Evolutionary conservation across 2,888 invertebrate species (phyloP).

Genomic region (Julus scanicus): DNA sequence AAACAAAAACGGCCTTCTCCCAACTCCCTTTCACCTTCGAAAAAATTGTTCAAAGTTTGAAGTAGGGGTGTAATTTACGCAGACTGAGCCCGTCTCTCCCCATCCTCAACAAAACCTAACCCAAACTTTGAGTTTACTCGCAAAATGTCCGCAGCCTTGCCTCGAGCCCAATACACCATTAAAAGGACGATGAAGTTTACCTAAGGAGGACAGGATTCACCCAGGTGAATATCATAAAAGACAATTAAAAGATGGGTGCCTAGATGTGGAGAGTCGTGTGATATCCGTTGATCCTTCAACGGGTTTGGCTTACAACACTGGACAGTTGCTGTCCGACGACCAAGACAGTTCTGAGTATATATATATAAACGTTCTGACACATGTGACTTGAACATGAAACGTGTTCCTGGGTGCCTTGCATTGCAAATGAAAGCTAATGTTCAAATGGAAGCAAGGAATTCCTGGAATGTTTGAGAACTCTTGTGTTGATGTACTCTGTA

Average conservation of each 20-base stretch:
- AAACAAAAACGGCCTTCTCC: conserved; percentile 51
- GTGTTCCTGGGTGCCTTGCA: too few relatives aligned
- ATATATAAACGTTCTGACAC: too few relatives aligned
- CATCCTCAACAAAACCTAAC: conserved; percentile 4
- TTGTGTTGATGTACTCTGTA: too few relatives aligned
- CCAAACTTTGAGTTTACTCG: conserved; percentile 25
- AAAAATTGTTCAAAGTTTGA: neutral
- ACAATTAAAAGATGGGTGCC: conserved; percentile 21
- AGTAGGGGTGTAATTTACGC: conserved; percentile 37
- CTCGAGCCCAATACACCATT: neutral
- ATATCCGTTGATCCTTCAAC: neutral
- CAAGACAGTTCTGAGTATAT: neutral
- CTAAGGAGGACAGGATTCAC: neutral
- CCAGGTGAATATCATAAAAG: neutral
- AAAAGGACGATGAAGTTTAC: conserved; percentile 47
- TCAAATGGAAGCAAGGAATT: too few relatives aligned
- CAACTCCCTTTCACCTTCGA: conserved; percentile 28
- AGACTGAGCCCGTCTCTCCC: neutral
- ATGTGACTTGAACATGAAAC: too few relatives aligned
- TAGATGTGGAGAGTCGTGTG: neutral
- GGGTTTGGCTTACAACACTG: neutral
- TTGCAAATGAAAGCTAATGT: too few relatives aligned
- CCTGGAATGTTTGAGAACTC: too few relatives aligned
- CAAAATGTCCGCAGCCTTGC: conserved; percentile 37
- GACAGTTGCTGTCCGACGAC: neutral